A percentile compares a stretch with the other conserved stretches of the same genome.
Evolutionary conservation across 92 coral and sea anemone species (phyloP).

Genomic region (Parazoanthus atlanticus): DNA sequence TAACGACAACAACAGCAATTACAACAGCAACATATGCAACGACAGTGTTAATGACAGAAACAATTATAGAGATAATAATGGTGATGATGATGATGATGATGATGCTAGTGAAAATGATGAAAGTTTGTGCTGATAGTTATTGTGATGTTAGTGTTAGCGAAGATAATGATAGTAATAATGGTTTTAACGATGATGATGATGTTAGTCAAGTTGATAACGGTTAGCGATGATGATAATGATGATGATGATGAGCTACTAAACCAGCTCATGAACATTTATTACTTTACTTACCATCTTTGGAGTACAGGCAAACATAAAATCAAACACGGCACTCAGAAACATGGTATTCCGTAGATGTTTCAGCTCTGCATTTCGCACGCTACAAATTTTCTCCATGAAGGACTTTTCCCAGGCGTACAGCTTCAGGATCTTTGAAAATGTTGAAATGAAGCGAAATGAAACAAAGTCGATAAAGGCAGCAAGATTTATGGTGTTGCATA

Average conservation of each 20-base stretch:
- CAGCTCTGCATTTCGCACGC: slow-evolving; percentile 70
- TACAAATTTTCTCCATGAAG: slow-evolving; percentile 69
- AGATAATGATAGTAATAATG: background rate
- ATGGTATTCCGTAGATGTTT: slow-evolving; percentile 59
- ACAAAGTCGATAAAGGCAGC: no score
- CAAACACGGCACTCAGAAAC: slow-evolving; percentile 64
- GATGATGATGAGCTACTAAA: no score
- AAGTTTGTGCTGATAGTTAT: no score
- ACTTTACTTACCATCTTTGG: slow-evolving; percentile 75
- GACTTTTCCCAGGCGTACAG: slow-evolving; percentile 94
- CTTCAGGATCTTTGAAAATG: slow-evolving; percentile 70
- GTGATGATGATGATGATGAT: background rate
- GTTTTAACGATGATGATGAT: no score
- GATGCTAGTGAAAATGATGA: background rate
- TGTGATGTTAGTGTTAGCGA: no score
- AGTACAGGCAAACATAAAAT: slow-evolving; percentile 73
- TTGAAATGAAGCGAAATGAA: background rate
- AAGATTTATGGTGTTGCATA: no score
- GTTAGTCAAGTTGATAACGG: no score
- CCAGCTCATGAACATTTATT: background rate
- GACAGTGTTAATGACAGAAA: background rate
- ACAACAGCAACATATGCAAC: no score
- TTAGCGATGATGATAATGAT: no score
- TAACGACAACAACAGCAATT: no score
- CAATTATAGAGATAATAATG: background rate